Conservation (phyloP, 1,140 invertebrate species). For the Drosophila ambigua region DNA sequence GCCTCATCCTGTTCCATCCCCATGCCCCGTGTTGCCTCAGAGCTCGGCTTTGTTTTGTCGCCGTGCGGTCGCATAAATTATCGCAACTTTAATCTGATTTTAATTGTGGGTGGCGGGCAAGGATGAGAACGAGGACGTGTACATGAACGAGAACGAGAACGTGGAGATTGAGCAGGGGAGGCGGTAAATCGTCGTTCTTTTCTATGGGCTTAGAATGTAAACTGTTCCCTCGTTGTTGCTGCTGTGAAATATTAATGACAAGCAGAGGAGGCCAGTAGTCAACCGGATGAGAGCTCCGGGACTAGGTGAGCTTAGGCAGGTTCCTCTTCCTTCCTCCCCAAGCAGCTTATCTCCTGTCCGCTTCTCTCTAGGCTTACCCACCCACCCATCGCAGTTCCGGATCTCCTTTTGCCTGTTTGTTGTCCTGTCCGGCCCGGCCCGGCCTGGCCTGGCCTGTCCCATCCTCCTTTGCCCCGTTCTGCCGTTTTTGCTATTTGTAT, state of each 20-base stretch:
- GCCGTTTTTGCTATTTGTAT: constrained; percentile 54
- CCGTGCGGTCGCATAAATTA: constrained; percentile 80
- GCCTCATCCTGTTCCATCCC: constrained; percentile 16
- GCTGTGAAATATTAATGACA: constrained; percentile 77
- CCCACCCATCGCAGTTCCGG: constrained; percentile 15
- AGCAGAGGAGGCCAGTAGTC: constrained; percentile 23
- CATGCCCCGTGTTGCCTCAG: constrained; percentile 23
- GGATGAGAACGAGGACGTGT: not conserved
- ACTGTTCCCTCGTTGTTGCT: constrained; percentile 29
- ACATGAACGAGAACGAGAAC: not conserved
- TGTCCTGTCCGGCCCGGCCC: not conserved
- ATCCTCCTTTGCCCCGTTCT: constrained; percentile 6
- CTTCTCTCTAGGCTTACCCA: constrained; percentile 2
- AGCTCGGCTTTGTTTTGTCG: constrained; percentile 73
- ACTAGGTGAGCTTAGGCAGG: constrained; percentile 38
- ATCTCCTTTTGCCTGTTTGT: not conserved
- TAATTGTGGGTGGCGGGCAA: constrained; percentile 66
- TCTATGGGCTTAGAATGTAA: constrained; percentile 61
- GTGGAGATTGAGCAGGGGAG: constrained; percentile 10
- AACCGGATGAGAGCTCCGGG: constrained; percentile 39
- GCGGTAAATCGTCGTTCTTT: constrained; percentile 54
- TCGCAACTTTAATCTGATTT: constrained; percentile 81
- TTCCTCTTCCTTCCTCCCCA: not conserved
- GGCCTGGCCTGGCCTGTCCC: not conserved
- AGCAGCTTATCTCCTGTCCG: constrained; percentile 29